Percentiles rank a stretch among this genome's conserved stretches.
Conservation (phyloP, 2,797 vertebrate genomes). For the Gambusia yucatana region DNA sequence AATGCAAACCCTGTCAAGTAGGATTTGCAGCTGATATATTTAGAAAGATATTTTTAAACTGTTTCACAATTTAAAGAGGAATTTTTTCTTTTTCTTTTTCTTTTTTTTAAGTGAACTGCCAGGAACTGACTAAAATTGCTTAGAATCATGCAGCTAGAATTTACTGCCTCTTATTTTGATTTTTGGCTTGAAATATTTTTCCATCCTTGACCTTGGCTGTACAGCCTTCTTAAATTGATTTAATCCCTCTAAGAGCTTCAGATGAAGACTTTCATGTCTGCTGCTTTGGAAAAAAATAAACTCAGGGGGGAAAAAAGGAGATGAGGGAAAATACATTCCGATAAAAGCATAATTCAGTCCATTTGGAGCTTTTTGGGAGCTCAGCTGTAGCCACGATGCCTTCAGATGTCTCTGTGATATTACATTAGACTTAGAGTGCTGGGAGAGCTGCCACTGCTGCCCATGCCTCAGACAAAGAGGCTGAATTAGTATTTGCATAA, state of each 20-base stretch:
- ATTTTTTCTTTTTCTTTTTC: neutral
- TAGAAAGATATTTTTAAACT: neutral
- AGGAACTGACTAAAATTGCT: neutral
- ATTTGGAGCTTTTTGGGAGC: conserved; percentile 53
- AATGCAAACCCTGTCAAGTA: neutral
- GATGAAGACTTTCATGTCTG: conserved; percentile 35
- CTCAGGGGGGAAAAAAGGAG: conserved; percentile 17
- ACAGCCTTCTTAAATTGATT: conserved; percentile 17
- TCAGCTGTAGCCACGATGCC: conserved; percentile 32
- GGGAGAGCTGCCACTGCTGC: conserved; percentile 26
- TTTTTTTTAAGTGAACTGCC: neutral
- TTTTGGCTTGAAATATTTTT: conserved; percentile 29
- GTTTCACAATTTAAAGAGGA: neutral
- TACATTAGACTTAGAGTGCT: conserved; percentile 44
- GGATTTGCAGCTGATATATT: neutral
- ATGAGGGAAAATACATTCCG: conserved; percentile 44
- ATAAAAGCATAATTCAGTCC: conserved; percentile 61
- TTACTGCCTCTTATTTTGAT: conserved; percentile 5
- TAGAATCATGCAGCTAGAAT: neutral
- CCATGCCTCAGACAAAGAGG: conserved; percentile 11
- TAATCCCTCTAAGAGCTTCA: conserved; percentile 33
- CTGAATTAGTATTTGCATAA: conserved; percentile 43
- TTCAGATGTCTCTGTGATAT: conserved; percentile 33
- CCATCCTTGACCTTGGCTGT: conserved; percentile 10
- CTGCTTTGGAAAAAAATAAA: conserved; percentile 12